Evolutionary conservation across 2,797 vertebrate genomes (phyloP), one percentile per base, ranked within the genome.

Genomic region (Fringilla coelebs): DNA sequence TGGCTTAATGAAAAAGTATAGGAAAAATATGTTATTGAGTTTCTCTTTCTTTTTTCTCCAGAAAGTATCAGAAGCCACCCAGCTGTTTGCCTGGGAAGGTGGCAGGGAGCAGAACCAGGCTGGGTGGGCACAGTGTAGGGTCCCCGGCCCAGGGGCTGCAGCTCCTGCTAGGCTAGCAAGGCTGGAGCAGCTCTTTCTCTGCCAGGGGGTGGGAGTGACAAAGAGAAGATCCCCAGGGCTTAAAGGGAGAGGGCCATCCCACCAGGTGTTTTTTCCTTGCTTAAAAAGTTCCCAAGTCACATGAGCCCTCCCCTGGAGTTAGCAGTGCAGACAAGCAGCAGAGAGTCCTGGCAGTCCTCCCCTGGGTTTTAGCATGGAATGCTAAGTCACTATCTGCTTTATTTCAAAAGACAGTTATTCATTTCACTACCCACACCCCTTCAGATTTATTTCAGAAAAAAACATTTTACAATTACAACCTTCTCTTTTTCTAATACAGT

Each of bases 1-100:
- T 49, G n/a, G 32, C 28, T 77, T 82, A 92, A 90, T 93, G 83
- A 89, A 94, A 95, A 90, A 72, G 21, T 90, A 73, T 71, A 67
- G 38, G 75, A 67, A 92, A 95, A 94, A 65, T 71, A 80, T 51
- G 58, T 87, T 79, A 80, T 61, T 80, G 86, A 77, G 78, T 78
- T 93, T 77, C 34, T 45, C 68, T 74, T 85, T 57, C 29, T 66
- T 86, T 75, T 70, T 75, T 12, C 34, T 76, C 52, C 20, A 51
- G 65, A 82, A 93, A 54, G 24, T 74, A 75, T 40, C 52, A 73
- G 60, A 87, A 40, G 17, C 7, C 67, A 76, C 17, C 1, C 41
- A 51, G 46, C 22, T 68, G 21, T 71, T 54, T 77, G 21, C 32
- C 58, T 9, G 1, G 21, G 24, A 85, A 61, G 40, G 25, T 49